Percentiles rank a stretch among this genome's conserved stretches.
phyloP scores from a whole-genome alignment of 2,888 invertebrate species.

The Hyposoter didymator region DNA sequence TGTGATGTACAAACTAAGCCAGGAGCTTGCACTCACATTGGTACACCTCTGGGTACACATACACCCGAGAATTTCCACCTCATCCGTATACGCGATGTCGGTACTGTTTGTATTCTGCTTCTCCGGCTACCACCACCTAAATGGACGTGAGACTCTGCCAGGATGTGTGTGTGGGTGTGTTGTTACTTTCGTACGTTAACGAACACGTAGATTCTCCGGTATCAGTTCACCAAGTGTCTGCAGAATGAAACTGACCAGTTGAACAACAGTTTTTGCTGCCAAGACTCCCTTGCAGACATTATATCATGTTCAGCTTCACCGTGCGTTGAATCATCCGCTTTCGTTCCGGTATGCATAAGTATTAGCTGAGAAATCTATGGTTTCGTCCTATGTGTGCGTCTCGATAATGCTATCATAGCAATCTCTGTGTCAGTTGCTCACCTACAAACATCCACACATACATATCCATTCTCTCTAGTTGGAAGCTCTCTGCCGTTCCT shows the following conservation, averaged over 20 bases:
- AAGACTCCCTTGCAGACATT: background rate
- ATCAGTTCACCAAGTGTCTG: conserved; percentile 7
- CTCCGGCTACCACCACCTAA: conserved; percentile 42
- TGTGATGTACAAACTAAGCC: background rate
- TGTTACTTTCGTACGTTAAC: conserved; percentile 39
- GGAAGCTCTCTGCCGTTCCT: conserved; percentile 42
- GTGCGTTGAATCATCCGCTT: conserved; percentile 37
- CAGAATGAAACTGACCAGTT: conserved; percentile 48
- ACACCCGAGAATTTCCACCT: conserved; percentile 34
- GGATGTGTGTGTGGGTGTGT: background rate
- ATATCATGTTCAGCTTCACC: conserved; percentile 57
- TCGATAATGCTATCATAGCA: conserved; percentile 56
- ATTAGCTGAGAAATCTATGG: conserved; percentile 73
- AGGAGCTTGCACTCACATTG: conserved; percentile 58
- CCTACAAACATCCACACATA: conserved; percentile 20
- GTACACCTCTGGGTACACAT: conserved; percentile 26
- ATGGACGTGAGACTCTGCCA: conserved; percentile 17
- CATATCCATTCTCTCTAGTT: background rate
- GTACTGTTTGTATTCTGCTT: conserved; percentile 49
- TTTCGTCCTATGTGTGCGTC: conserved; percentile 57
- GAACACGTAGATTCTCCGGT: conserved; percentile 28
- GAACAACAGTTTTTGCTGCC: conserved; percentile 18
- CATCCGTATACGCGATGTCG: conserved; percentile 17
- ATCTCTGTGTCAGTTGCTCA: conserved; percentile 50
- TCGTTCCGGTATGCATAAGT: conserved; percentile 28